Base-by-base conservation (phyloP, 2,113 vertebrate species). In the Poeciliopsis prolifica region DNA sequence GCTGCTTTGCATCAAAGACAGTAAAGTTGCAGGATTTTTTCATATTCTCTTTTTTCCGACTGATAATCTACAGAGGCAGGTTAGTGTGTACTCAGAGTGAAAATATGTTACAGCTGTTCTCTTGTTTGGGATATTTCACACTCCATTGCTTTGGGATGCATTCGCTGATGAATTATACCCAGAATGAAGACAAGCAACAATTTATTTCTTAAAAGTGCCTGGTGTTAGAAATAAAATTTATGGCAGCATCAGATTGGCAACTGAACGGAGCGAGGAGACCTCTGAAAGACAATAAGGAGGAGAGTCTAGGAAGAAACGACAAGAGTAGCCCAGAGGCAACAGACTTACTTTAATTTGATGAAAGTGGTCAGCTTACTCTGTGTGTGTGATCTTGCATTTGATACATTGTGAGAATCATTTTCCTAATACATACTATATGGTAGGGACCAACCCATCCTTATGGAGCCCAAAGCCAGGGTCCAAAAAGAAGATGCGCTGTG, bases 311-410 rank as follows among this genome's bases (percentile, higher is more conserved):
- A 85, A 74, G 35, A 89, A 86, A 79, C 65, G 86, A 85, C 77
- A 83, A 87, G 42, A 62, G 44, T 30, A 79, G 69, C 61, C 84
- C 73, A 12, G 58, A 83, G 82, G 87, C 22, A 0, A 13, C 54
- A 7, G 65, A 87, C 61, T 81, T 78, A 67, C 79, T 86, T 79
- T 83, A 81, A 91, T 87, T 82, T 86, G 75, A 89, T 83, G 70
- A 72, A 85, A 81, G 77, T 80, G 79, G 87, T 88, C 66, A 81
- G 31, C 74, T 66, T n/a, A 67, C 61, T 79, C 80, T 67, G 65
- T 51, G 60, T 48, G 44, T 48, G 44, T 48, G 40, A 4, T 4
- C 40, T 42, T 42, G 40, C 15, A 4, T 42, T 42, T 42, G 40
- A 42, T 42, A 42, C 40, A 13, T 42, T 42, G 13, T 42, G 11